A percentile compares a stretch with the other conserved stretches of the same genome.
phyloP scores from a whole-genome alignment of 2,113 vertebrate genomes.

The Eira barbara region DNA sequence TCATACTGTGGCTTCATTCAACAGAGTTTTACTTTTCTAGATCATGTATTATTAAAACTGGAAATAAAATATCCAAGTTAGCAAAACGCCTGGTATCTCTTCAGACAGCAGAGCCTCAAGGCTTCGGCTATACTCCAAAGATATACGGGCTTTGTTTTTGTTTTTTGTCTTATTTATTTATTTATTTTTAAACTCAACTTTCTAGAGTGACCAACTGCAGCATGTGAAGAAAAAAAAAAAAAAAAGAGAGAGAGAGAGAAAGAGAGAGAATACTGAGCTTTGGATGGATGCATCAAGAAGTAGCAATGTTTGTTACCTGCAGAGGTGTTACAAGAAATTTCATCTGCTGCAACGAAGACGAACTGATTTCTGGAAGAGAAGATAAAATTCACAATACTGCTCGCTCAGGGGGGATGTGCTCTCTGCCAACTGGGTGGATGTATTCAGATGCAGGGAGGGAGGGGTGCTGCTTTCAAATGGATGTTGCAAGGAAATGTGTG shows the following conservation, averaged over 20 bases:
- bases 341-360: slow-evolving; percentile 98
- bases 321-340: slow-evolving; percentile 98
- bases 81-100: slow-evolving; percentile 75
- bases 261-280: slow-evolving; percentile 88
- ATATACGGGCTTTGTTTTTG: slow-evolving; percentile 47
- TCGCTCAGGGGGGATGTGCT: slow-evolving; percentile 91
- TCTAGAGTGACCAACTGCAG: slow-evolving; percentile 84
- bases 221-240: slow-evolving; percentile 74
- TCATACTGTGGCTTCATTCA: slow-evolving; percentile 57
- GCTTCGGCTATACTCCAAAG: slow-evolving; percentile 73
- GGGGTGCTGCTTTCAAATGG: slow-evolving; percentile 85
- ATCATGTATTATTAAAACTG: slow-evolving; percentile 70
- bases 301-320: slow-evolving; percentile 96
- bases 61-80: slow-evolving; percentile 80
- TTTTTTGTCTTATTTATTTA: no score
- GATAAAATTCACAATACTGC: slow-evolving; percentile 98
- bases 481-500: slow-evolving; percentile 83
- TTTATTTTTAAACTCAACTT: slow-evolving; percentile 66
- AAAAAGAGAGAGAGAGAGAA: background rate
- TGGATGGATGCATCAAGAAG: slow-evolving; percentile 92
- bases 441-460: slow-evolving; percentile 84
- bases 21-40: slow-evolving; percentile 70
- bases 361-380: slow-evolving; percentile 99
- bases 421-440: slow-evolving; percentile 87
- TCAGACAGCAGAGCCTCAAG: slow-evolving; percentile 71